A percentile compares a stretch with the other conserved stretches of the same genome.
Conservation (phyloP, 2,888 invertebrate genomes). For the Drosophila planitibia region DNA sequence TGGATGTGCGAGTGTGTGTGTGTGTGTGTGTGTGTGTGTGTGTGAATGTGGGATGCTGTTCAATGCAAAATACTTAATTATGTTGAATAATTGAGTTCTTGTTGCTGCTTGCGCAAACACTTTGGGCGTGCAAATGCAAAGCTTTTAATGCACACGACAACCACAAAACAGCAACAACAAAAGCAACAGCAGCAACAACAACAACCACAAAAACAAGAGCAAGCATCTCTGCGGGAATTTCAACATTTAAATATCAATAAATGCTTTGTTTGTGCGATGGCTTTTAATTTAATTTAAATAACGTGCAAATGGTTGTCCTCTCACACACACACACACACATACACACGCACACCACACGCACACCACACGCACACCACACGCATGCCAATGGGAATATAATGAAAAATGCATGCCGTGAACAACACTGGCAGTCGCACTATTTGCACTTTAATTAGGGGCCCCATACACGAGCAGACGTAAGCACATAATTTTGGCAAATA, state of each 20-base stretch:
- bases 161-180: constrained; percentile 56
- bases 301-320: constrained; percentile 31
- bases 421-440: constrained; percentile 58
- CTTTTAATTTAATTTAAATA: constrained; percentile 79
- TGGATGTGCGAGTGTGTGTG: constrained; percentile 32
- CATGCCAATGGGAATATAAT: constrained; percentile 17
- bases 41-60: constrained; percentile 51
- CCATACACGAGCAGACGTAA: constrained; percentile 16
- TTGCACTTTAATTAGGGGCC: constrained; percentile 67
- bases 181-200: constrained; percentile 25
- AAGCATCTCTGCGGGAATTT: constrained; percentile 19
- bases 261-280: constrained; percentile 68
- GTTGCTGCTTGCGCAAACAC: constrained; percentile 67
- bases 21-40: constrained; percentile 42
- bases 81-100: constrained; percentile 81
- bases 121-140: constrained; percentile 68
- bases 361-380: neutral
- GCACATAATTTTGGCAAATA: constrained; percentile 54
- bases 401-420: constrained; percentile 55
- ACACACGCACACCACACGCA: neutral
- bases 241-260: constrained; percentile 77
- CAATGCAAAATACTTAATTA: constrained; percentile 83
- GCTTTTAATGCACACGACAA: constrained; percentile 74
- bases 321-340: neutral
- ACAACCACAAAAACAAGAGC: constrained; percentile 12